phyloP scores from a whole-genome alignment of 2,888 invertebrate genomes.

The Drosophila nr. perissopoda region DNA sequence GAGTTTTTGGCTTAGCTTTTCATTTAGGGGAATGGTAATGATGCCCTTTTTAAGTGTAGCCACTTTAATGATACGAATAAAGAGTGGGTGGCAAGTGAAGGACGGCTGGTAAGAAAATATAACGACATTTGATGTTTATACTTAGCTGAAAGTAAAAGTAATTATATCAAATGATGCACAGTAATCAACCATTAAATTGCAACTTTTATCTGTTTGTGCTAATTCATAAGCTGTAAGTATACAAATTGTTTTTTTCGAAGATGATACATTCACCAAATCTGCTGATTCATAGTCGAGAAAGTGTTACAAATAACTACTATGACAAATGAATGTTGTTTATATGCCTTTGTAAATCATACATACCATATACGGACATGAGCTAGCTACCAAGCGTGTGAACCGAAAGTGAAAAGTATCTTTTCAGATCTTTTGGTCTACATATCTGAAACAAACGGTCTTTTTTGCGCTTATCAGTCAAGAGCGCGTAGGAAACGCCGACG shows the following conservation, averaged over 20 bases:
- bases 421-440: constrained; percentile 21
- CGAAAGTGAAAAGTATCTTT: constrained; percentile 44
- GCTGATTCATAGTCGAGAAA: constrained; percentile 61
- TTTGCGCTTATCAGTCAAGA: constrained; percentile 52
- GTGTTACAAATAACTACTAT: constrained; percentile 59
- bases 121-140: constrained; percentile 3
- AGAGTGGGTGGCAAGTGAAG: constrained; percentile 22
- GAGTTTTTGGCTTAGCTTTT: constrained; percentile 33
- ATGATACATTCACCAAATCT: constrained; percentile 1
- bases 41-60: constrained; percentile 54
- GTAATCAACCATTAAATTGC: constrained; percentile 27
- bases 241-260: constrained; percentile 22
- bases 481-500: constrained; percentile 16
- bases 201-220: constrained; percentile 29
- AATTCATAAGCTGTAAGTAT: constrained; percentile 8
- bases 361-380: not conserved
- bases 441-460: constrained; percentile 15
- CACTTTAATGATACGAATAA: constrained; percentile 22
- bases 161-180: not conserved
- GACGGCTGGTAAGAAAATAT: not conserved
- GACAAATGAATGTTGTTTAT: constrained; percentile 41
- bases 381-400: constrained; percentile 55
- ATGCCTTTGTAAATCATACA: constrained; percentile 13
- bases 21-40: constrained; percentile 44
- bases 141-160: not conserved